Evolutionary conservation across 2,113 vertebrate species (phyloP), one percentile per base, ranked within the genome.

Genomic region (Aythya baeri): DNA sequence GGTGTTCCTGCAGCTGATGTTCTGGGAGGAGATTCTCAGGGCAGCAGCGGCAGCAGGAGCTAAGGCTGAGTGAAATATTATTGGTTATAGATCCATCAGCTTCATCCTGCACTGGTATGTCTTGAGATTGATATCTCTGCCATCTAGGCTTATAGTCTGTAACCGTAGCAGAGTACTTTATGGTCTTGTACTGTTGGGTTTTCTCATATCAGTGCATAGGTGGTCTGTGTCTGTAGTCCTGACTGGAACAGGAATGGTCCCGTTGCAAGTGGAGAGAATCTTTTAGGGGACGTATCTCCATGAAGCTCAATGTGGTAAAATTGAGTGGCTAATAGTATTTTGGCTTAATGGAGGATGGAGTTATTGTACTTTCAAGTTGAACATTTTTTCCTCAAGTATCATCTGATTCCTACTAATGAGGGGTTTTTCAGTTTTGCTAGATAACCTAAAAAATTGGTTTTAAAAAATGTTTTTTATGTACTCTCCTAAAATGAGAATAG

Each of bases 51-150:
- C 38, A 81, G 83, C 50, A 68, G 46, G 38, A 91, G 83, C 46
- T 93, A 55, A 88, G 92, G 49, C 73, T 20, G 34, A 81, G 38
- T 66, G 62, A 94, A 96, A 84, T 81, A 66, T 65, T 89, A 6
- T 15, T 95, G 34, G 57, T 79, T 91, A 78, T 67, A 92, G 83
- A 89, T 61, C 46, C 44, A 83, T 95, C 74, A 59, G 3, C 63
- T 95, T 84, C 61, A 73, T 46, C 67, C 26, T 43, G 66, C 20
- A 27, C 82, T 93, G 76, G 55, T n/a, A 93, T 76, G 36, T 50
- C 18, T 41, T 38, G 59, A 83, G 65, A 62, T 80, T 23, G 72
- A 52, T 72, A 31, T 32, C 36, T n/a, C 62, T 94, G 72, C 32
- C 11, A 34, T 61, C 65, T 32, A 46, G 50, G 3, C 32, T 88